These are phyloP conservation scores for Andrena praecox DNA, from an alignment of 2,888 invertebrate species.

Conservation along the genomic window DNA sequence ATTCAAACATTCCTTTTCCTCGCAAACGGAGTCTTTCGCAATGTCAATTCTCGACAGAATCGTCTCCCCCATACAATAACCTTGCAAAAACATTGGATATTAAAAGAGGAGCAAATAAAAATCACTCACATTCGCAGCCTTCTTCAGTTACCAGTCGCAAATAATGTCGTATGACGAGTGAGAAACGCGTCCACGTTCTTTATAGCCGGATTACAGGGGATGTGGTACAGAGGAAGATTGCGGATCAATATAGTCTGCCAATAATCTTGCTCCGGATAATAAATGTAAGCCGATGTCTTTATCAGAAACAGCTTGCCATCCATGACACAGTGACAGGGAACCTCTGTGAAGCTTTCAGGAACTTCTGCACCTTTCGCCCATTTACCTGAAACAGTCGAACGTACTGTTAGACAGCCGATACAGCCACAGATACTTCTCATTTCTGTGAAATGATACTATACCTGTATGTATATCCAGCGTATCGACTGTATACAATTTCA, in stretches of 20 bases:
- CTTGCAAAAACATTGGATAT: slow-evolving; percentile 4
- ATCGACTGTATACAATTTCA: slow-evolving; percentile 72
- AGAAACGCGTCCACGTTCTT: slow-evolving; percentile 19
- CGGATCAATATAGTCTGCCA: slow-evolving; percentile 61
- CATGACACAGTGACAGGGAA: slow-evolving; percentile 71
- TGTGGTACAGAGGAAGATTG: no score
- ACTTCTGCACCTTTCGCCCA: slow-evolving; percentile 71
- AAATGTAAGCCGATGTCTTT: slow-evolving; percentile 71
- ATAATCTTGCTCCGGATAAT: slow-evolving; percentile 56
- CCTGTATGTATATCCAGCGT: slow-evolving; percentile 76
- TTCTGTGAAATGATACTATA: slow-evolving; percentile 10
- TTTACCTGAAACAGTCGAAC: slow-evolving; percentile 48
- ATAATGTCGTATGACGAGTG: slow-evolving; percentile 8
- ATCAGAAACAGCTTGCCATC: slow-evolving; percentile 71
- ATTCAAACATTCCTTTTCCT: slow-evolving; percentile 1
- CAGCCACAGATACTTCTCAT: not conserved
- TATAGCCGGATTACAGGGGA: not conserved
- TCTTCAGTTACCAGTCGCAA: slow-evolving; percentile 26
- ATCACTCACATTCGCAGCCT: not conserved
- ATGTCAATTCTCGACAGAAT: slow-evolving; percentile 20
- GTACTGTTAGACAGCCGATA: slow-evolving; percentile 1
- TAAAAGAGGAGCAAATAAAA: not conserved
- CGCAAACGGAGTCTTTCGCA: slow-evolving; percentile 1
- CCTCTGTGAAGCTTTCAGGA: slow-evolving; percentile 74
- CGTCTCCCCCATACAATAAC: not conserved